Base-by-base conservation (phyloP, 2,113 vertebrate genomes). In the Carollia perspicillata region DNA sequence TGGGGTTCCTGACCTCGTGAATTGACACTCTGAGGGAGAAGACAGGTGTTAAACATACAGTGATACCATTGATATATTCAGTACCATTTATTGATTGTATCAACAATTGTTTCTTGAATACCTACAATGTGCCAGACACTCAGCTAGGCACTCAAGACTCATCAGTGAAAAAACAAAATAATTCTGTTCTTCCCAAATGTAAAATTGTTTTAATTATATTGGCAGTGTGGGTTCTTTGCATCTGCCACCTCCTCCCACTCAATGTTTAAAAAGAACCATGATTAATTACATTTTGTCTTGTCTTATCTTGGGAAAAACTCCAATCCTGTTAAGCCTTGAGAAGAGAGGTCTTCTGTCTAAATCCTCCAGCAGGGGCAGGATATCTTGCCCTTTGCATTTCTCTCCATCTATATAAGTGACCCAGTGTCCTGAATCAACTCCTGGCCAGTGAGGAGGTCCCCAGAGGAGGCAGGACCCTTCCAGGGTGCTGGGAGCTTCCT, bases 231-330 rank as follows among this genome's bases (percentile, higher is more conserved):
- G 37, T n/a, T 6, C 33, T 49, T 51, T 8, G 8, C 1, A 28
- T 3, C 40, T 30, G 30, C 28, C 55, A 74, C 53, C 49, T 72
- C 30, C 51, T 85, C 51, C 42, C 51, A 40, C 58, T 87, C 37
- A 26, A 40, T 65, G 26, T 79, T 94, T 84, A 79, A 60, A 94
- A 88, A 80, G 20, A 89, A 51, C 60, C 55, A 4, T 0, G 3
- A 69, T 79, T 84, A 71, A 80, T 88, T 80, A 42, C 55, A 69
- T 78, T 81, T 89, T 74, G 37, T 63, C 80, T 42, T 75, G 69
- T 81, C 92, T 93, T 79, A 83, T 47, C 72, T 55, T 10, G 65
- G 80, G 89, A 58, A 92, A 96, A 93, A 63, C 60, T 18, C 77
- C 84, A 69, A 53, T 77, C 81, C 92, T 35, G 2, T 53, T 88